Conservation (phyloP, 2,888 invertebrate genomes). For the Gryllus longicercus region DNA sequence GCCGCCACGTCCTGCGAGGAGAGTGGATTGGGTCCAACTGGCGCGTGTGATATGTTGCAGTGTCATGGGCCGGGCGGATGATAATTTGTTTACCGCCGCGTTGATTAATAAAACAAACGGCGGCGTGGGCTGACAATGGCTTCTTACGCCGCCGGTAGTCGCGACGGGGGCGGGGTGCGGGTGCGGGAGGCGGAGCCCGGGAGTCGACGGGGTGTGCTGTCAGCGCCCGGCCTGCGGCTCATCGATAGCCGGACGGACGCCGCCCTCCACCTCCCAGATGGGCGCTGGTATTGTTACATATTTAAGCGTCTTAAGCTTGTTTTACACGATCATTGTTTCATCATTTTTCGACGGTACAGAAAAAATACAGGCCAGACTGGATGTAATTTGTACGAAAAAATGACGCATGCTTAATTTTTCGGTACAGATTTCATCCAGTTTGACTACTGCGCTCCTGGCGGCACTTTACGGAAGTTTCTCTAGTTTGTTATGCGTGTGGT, state of each 20-base stretch:
- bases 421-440: too few species aligned
- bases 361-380: too few species aligned
- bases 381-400: too few species aligned
- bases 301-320: background rate
- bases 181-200: background rate
- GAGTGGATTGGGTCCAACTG: background rate
- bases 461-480: too few species aligned
- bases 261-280: background rate
- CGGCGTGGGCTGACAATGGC: slow-evolving; percentile 17
- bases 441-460: too few species aligned
- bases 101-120: slow-evolving; percentile 17
- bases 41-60: slow-evolving; percentile 1
- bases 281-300: background rate
- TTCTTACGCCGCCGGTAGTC: background rate
- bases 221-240: background rate
- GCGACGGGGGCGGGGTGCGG: background rate
- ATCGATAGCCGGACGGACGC: background rate
- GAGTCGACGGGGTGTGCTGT: slow-evolving; percentile 11
- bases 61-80: background rate
- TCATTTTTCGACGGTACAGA: too few species aligned
- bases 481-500: too few species aligned
- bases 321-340: too few species aligned
- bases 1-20: background rate
- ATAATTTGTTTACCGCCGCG: background rate
- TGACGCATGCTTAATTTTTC: too few species aligned